Conservation (phyloP, 2,888 invertebrate species). For the Drosophila fungiperda region DNA sequence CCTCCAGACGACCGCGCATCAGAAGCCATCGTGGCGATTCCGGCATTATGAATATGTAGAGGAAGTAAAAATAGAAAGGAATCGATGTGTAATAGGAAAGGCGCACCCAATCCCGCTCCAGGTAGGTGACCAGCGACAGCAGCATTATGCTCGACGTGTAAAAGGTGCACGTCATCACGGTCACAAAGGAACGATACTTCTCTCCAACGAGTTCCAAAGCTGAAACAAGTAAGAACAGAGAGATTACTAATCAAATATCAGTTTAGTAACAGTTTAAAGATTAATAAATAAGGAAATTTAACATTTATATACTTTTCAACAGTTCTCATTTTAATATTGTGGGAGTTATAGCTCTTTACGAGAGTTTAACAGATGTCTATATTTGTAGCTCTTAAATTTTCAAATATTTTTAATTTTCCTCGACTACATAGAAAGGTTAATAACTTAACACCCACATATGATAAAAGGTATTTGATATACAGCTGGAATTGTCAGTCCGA, state of each 20-base stretch:
- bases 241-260: neutral
- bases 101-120: conserved; percentile 93
- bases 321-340: neutral
- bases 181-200: conserved; percentile 95
- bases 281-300: neutral
- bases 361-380: too few species aligned
- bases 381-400: neutral
- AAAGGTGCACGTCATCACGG: conserved; percentile 96
- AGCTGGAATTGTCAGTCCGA: conserved; percentile 96
- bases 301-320: neutral
- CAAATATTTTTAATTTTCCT: neutral
- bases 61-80: conserved; percentile 93
- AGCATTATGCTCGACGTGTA: conserved; percentile 94
- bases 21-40: conserved; percentile 97
- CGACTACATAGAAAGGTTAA: neutral
- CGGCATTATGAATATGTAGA: conserved; percentile 94
- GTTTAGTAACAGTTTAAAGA: neutral
- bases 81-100: conserved; percentile 92
- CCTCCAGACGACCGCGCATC: conserved; percentile 92
- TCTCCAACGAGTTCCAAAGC: conserved; percentile 96
- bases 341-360: neutral
- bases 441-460: conserved; percentile 89
- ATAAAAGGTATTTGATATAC: conserved; percentile 98
- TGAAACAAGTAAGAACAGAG: conserved; percentile 83
- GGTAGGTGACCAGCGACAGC: conserved; percentile 93